These are phyloP conservation scores for Valencia hispanica DNA, from an alignment of 2,797 vertebrate species.

Conservation along the genomic window DNA sequence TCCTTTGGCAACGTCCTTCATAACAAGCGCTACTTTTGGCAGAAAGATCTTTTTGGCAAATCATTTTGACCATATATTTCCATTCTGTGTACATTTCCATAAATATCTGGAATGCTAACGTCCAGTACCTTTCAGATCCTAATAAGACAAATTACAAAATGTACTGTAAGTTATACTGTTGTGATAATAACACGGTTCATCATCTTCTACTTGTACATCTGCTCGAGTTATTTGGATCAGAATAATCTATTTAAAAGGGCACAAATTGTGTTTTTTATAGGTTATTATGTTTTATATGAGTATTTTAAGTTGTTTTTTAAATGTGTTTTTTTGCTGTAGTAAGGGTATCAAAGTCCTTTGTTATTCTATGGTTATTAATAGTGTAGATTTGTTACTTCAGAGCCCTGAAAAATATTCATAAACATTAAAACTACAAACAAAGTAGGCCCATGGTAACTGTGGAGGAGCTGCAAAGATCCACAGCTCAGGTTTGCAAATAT, in stretches of 20 bases:
- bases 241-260: not conserved
- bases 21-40: not conserved
- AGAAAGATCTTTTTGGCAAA: slow-evolving; percentile 12
- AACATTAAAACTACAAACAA: too few species aligned
- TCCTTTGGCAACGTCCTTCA: slow-evolving; percentile 30
- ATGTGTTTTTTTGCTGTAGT: not conserved
- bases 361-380: not conserved
- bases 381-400: not conserved
- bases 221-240: not conserved
- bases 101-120: not conserved
- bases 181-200: not conserved
- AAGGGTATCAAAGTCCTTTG: not conserved
- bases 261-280: not conserved
- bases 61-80: not conserved
- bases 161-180: not conserved
- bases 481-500: too few species aligned
- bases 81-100: not conserved
- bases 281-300: not conserved
- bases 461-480: too few species aligned
- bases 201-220: not conserved
- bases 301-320: not conserved
- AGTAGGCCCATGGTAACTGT: too few species aligned
- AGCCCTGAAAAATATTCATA: not conserved
- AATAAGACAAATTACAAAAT: not conserved
- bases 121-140: not conserved